Conservation (phyloP, 2,113 vertebrate genomes). For the Macrotis lagotis region DNA sequence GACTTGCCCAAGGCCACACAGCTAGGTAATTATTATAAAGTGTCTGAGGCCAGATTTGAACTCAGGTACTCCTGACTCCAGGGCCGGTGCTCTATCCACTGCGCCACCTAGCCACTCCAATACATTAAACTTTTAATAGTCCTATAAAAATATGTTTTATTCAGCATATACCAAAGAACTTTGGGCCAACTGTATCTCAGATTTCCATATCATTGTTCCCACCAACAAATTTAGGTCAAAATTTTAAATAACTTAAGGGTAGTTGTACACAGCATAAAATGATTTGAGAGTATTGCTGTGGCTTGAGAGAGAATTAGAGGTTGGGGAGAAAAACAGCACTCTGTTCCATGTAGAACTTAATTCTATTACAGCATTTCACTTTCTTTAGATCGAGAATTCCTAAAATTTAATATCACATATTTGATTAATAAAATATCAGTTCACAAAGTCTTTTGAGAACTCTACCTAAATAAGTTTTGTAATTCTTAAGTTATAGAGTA, state of each 20-base stretch:
- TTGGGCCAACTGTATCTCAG: not conserved
- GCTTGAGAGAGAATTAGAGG: not conserved
- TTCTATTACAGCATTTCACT: not conserved
- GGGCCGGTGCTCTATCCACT: no score
- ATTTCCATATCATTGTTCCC: not conserved
- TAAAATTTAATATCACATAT: no score
- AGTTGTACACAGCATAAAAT: not conserved
- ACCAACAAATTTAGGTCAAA: not conserved
- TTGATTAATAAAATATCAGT: not conserved
- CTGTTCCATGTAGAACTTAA: not conserved
- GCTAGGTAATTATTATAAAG: no score
- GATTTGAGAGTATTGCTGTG: not conserved
- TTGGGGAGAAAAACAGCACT: no score
- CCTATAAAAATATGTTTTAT: no score
- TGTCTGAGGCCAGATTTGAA: no score
- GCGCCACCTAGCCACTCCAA: no score
- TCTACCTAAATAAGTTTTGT: not conserved
- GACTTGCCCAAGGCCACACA: no score
- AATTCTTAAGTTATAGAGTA: not conserved
- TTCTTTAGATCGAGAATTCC: not conserved
- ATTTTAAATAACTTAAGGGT: not conserved
- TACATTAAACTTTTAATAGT: no score
- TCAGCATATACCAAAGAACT: not conserved
- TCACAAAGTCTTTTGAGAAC: not conserved
- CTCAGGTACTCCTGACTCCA: no score